phyloP scores from a whole-genome alignment of 2,888 invertebrate genomes.

The Theodoxus fluviatilis region DNA sequence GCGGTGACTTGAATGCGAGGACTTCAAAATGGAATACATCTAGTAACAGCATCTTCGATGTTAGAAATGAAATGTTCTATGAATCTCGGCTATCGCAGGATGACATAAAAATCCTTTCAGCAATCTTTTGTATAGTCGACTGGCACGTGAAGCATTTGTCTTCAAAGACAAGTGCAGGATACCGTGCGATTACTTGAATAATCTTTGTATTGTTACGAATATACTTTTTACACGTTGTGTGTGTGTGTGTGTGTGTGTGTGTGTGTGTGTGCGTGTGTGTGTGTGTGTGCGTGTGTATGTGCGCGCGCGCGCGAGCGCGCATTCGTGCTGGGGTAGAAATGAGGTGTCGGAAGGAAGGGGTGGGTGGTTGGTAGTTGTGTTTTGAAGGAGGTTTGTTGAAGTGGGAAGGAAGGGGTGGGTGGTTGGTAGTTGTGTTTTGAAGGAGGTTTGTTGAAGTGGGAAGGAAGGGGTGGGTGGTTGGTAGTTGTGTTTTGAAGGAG shows the following conservation, averaged over 20 bases:
- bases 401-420: too few relatives aligned
- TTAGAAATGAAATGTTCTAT: too few relatives aligned
- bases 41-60: too few relatives aligned
- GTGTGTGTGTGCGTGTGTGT: constrained; percentile 14
- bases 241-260: constrained; percentile 13
- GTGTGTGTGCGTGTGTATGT: constrained; percentile 1
- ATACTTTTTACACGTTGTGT: background rate
- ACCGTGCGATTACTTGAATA: background rate
- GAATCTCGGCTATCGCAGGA: too few relatives aligned
- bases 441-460: too few relatives aligned
- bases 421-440: too few relatives aligned
- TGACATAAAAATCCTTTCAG: background rate
- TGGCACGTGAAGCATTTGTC: background rate
- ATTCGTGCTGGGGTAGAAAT: background rate
- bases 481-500: too few relatives aligned
- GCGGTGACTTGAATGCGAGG: too few relatives aligned
- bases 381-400: too few relatives aligned
- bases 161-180: background rate
- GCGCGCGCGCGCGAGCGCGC: background rate
- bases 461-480: too few relatives aligned
- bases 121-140: background rate
- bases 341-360: background rate
- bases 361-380: too few relatives aligned
- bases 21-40: too few relatives aligned
- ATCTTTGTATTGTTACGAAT: background rate